Conservation (phyloP, 2,113 vertebrate genomes). For the Oryzias woworae region DNA sequence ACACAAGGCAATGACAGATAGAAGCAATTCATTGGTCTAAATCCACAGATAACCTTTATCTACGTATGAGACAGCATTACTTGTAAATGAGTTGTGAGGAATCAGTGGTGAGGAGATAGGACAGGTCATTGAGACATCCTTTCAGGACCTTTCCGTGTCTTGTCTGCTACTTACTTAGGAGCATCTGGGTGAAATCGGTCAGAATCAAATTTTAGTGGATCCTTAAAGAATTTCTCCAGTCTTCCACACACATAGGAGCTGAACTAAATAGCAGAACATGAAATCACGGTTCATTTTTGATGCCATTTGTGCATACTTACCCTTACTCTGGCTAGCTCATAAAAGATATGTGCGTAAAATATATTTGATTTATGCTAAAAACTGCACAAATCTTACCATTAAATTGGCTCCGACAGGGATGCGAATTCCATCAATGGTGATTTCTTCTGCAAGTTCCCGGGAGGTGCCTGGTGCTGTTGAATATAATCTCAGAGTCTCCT, state of each 20-base stretch:
- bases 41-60: too few relatives aligned
- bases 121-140: too few relatives aligned
- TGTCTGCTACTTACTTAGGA: slow-evolving; percentile 80
- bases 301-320: too few relatives aligned
- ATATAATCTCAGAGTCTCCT: slow-evolving; percentile 88
- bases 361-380: background rate
- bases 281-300: background rate
- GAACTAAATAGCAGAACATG: slow-evolving; percentile 72
- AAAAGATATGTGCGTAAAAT: background rate
- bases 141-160: too few relatives aligned
- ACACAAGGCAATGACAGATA: too few relatives aligned
- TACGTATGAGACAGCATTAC: too few relatives aligned
- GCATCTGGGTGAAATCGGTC: slow-evolving; percentile 88
- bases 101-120: too few relatives aligned
- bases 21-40: too few relatives aligned
- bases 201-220: slow-evolving; percentile 88
- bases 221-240: slow-evolving; percentile 87
- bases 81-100: too few relatives aligned
- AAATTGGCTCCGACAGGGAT: slow-evolving; percentile 69
- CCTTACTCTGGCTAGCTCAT: too few relatives aligned
- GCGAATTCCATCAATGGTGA: slow-evolving; percentile 71
- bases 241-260: slow-evolving; percentile 82
- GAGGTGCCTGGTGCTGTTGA: slow-evolving; percentile 78
- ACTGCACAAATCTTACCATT: slow-evolving; percentile 40
- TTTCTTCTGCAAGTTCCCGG: slow-evolving; percentile 78